A percentile compares a stretch with the other conserved stretches of the same genome.
Evolutionary conservation across 2,888 invertebrate species (phyloP).

Genomic region (Adela reaumurella): DNA sequence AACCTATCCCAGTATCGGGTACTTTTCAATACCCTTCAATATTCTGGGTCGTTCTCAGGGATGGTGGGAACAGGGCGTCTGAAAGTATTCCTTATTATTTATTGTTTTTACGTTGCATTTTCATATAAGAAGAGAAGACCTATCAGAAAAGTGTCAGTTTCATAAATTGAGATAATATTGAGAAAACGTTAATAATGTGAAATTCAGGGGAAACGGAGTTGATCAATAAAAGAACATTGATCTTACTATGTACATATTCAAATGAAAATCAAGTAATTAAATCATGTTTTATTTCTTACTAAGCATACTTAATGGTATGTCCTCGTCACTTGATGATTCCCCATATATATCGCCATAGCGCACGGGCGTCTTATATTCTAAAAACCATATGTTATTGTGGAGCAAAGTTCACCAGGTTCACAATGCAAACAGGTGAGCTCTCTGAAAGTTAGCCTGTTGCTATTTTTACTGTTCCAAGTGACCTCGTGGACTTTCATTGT

Average conservation of each 20-base stretch:
- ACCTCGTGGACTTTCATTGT: too few relatives aligned
- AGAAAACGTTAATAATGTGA: background rate
- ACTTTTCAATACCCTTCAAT: too few relatives aligned
- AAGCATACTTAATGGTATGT: background rate
- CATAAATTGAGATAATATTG: background rate
- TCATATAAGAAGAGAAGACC: background rate
- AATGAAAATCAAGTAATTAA: background rate
- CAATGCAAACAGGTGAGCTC: background rate
- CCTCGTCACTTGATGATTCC: background rate
- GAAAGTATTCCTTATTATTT: background rate
- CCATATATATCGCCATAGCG: background rate
- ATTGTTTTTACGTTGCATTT: conserved; percentile 1
- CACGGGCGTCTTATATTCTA: background rate
- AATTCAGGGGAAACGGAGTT: conserved; percentile 1
- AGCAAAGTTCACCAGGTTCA: too few relatives aligned
- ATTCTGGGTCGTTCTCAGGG: conserved; percentile 1
- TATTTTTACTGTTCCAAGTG: background rate
- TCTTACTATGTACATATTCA: background rate
- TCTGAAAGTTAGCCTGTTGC: background rate
- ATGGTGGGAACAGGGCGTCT: background rate
- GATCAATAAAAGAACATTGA: background rate
- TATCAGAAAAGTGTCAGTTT: background rate
- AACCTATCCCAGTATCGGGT: too few relatives aligned
- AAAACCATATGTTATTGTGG: too few relatives aligned
- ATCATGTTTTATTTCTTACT: background rate